phyloP scores from a whole-genome alignment of 2,888 invertebrate species.

The Leptopilina myrica region DNA sequence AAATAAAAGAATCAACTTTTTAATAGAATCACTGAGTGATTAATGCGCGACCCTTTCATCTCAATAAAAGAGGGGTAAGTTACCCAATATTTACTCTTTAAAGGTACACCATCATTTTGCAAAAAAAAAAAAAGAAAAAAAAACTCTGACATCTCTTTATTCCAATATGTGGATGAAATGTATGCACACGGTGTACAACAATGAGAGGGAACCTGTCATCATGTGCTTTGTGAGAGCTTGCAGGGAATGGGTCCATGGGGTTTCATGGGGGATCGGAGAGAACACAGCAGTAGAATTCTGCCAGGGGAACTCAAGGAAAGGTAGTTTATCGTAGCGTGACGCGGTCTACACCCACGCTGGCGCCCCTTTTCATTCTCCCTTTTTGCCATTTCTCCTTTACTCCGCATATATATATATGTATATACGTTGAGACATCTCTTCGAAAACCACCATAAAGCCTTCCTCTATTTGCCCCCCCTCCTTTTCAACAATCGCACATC shows the following conservation, averaged over 20 bases:
- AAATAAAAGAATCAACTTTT: constrained; percentile 1
- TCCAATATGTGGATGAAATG: constrained; percentile 7
- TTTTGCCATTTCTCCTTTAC: constrained; percentile 9
- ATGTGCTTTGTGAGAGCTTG: constrained; percentile 61
- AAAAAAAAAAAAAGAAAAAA: not conserved
- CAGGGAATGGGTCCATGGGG: constrained; percentile 60
- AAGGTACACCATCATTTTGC: constrained; percentile 24
- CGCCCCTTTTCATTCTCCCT: constrained; percentile 58
- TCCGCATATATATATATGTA: not conserved
- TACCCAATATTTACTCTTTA: constrained; percentile 33
- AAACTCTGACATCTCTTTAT: constrained; percentile 17
- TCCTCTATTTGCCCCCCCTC: constrained; percentile 40
- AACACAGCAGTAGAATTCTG: constrained; percentile 12
- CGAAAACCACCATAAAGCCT: constrained; percentile 38
- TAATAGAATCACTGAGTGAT: not conserved
- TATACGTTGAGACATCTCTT: constrained; percentile 23
- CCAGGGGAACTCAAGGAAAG: constrained; percentile 43
- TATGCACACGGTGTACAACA: constrained; percentile 57
- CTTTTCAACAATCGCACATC: constrained; percentile 63
- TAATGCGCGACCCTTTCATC: constrained; percentile 1
- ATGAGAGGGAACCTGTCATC: constrained; percentile 69
- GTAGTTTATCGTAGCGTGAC: constrained; percentile 68
- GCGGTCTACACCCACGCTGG: constrained; percentile 67
- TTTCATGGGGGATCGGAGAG: constrained; percentile 52
- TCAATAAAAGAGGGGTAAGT: constrained; percentile 8